Evolutionary conservation across 2,888 invertebrate species (phyloP).

Genomic region (Lochmaea crataegi): DNA sequence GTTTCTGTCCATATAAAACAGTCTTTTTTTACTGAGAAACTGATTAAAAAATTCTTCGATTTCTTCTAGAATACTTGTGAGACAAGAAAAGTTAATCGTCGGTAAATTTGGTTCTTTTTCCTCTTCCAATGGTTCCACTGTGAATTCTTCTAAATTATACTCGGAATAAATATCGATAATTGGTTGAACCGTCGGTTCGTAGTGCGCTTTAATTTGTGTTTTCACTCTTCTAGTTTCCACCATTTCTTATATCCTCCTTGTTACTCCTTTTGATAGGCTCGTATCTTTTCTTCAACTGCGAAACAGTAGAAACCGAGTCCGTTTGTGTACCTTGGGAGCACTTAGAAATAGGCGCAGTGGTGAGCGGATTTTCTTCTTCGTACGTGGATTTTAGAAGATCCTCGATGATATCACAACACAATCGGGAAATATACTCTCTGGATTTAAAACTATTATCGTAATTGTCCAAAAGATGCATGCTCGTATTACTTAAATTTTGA

Average conservation of each 20-base stretch:
- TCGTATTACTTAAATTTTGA: slow-evolving; percentile 49
- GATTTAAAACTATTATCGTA: slow-evolving; percentile 45
- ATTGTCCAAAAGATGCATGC: slow-evolving; percentile 35
- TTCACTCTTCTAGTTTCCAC: slow-evolving; percentile 40
- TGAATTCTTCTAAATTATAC: slow-evolving; percentile 7
- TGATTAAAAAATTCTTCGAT: slow-evolving; percentile 26
- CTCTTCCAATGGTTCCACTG: not conserved
- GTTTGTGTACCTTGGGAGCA: slow-evolving; percentile 52
- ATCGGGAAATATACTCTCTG: slow-evolving; percentile 54
- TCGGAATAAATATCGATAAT: not conserved
- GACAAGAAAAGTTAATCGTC: slow-evolving; percentile 7
- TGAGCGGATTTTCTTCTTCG: slow-evolving; percentile 58
- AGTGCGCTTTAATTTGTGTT: slow-evolving; percentile 12
- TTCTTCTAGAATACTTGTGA: slow-evolving; percentile 31
- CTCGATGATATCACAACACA: slow-evolving; percentile 58
- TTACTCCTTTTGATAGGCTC: slow-evolving; percentile 4
- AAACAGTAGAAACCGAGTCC: slow-evolving; percentile 21
- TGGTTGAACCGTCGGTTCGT: slow-evolving; percentile 6
- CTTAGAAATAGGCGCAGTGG: slow-evolving; percentile 48
- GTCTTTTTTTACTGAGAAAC: slow-evolving; percentile 29
- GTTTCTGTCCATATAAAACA: slow-evolving; percentile 34
- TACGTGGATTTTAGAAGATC: slow-evolving; percentile 56
- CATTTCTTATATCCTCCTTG: slow-evolving; percentile 34
- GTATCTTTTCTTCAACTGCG: not conserved
- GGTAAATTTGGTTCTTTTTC: slow-evolving; percentile 10